Conservation (phyloP, 2,113 vertebrate species). For the Heptranchias perlo region DNA sequence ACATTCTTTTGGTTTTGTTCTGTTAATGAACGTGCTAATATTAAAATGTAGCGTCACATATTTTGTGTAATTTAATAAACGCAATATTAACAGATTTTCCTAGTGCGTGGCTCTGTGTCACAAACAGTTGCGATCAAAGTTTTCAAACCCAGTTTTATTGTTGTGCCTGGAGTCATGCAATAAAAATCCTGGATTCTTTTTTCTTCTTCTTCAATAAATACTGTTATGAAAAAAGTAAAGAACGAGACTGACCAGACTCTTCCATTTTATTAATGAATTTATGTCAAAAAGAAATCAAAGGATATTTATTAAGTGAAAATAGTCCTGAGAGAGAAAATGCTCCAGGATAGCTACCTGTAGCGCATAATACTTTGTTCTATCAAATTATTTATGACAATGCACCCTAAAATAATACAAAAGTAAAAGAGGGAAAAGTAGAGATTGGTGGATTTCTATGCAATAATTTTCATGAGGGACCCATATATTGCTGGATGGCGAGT, state of each 20-base stretch:
- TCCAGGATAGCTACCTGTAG: constrained; percentile 66
- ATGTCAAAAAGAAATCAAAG: constrained; percentile 43
- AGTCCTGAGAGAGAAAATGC: constrained; percentile 47
- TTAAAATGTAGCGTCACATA: not conserved
- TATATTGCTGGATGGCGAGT: constrained; percentile 67
- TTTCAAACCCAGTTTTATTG: constrained; percentile 8
- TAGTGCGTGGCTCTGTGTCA: not conserved
- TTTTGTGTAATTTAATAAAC: constrained; percentile 1
- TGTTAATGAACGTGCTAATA: not conserved
- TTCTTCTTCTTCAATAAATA: constrained; percentile 47
- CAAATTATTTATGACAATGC: constrained; percentile 86
- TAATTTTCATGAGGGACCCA: constrained; percentile 73
- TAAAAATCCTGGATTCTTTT: constrained; percentile 43
- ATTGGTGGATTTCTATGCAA: constrained; percentile 63
- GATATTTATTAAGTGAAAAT: constrained; percentile 39
- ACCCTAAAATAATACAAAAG: constrained; percentile 85
- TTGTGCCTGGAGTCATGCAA: constrained; percentile 38
- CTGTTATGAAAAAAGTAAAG: constrained; percentile 49
- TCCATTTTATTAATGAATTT: constrained; percentile 53
- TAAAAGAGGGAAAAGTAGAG: constrained; percentile 74
- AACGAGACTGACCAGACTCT: constrained; percentile 47
- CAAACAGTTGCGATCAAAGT: not conserved
- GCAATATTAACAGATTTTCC: not conserved
- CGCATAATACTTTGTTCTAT: constrained; percentile 88
- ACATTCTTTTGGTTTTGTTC: not conserved